These are phyloP conservation scores for Sebastes diploproa DNA, from an alignment of 2,797 vertebrate genomes.

Conservation along the genomic window DNA sequence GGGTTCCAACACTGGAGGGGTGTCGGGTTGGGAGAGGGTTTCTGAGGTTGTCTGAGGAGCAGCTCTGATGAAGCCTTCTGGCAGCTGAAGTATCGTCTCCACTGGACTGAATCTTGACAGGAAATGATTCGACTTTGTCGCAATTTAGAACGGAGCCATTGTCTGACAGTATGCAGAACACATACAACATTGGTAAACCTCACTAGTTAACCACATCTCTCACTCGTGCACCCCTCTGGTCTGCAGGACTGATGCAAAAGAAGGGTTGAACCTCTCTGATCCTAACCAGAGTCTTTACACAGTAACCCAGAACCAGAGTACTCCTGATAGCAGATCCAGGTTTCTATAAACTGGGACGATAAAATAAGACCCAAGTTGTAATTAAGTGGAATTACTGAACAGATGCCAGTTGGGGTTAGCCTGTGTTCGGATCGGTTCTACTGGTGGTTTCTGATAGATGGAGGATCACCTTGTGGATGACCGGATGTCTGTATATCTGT, in stretches of 20 bases:
- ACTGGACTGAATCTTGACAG: not conserved
- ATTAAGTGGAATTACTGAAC: not conserved
- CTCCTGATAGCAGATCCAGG: not conserved
- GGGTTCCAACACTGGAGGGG: not conserved
- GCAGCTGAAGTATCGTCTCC: not conserved
- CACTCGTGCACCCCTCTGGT: not conserved
- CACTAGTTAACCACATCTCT: too few species aligned
- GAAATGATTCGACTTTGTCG: not conserved
- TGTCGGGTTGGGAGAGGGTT: not conserved
- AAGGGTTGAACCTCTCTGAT: not conserved
- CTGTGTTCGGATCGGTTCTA: not conserved
- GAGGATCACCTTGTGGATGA: not conserved
- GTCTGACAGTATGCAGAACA: not conserved
- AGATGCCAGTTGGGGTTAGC: not conserved
- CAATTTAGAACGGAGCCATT: not conserved
- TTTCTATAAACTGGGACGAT: not conserved
- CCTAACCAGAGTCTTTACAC: not conserved
- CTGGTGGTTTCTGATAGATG: not conserved
- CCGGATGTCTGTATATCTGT: not conserved
- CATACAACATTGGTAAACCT: not conserved
- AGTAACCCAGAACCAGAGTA: not conserved
- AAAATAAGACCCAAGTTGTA: not conserved
- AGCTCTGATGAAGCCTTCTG: not conserved
- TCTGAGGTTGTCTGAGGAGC: not conserved
- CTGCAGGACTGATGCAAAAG: not conserved